These are phyloP conservation scores for Peromyscus polionotus DNA, from an alignment of 2,113 vertebrate genomes.

Conservation along the genomic window DNA sequence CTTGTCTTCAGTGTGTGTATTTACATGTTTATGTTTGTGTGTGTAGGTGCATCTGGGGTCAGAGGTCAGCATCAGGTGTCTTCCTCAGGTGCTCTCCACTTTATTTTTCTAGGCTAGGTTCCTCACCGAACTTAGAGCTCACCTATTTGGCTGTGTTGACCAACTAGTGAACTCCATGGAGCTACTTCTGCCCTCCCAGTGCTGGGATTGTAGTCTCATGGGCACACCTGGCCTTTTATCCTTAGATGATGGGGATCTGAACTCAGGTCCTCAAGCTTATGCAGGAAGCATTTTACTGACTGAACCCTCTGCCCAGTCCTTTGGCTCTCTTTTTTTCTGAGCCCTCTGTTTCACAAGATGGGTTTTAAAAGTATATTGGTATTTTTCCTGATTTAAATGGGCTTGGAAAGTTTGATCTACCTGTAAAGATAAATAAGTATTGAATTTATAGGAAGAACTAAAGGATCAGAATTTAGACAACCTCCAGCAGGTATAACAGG, in stretches of 20 bases:
- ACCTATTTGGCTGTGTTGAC: background rate
- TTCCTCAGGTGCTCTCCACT: background rate
- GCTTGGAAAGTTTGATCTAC: background rate
- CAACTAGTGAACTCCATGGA: background rate
- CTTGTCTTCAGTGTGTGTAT: background rate
- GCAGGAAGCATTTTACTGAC: background rate
- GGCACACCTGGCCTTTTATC: background rate
- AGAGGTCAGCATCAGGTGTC: background rate
- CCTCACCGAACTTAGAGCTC: background rate
- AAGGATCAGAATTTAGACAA: background rate
- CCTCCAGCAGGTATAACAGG: background rate
- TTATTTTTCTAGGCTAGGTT: background rate
- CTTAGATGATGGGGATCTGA: background rate
- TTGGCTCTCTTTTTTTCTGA: constrained; percentile 1
- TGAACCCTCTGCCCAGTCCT: background rate
- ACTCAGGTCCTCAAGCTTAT: background rate
- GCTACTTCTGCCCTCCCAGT: background rate
- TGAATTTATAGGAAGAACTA: background rate
- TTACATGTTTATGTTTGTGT: background rate
- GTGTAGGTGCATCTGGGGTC: background rate
- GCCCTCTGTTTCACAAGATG: background rate
- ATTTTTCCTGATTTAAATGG: background rate
- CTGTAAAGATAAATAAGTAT: background rate
- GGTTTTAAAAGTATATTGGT: background rate
- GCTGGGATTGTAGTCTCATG: background rate